Base-by-base conservation (phyloP, 1,140 invertebrate genomes). In the Lanistes nyassanus region DNA sequence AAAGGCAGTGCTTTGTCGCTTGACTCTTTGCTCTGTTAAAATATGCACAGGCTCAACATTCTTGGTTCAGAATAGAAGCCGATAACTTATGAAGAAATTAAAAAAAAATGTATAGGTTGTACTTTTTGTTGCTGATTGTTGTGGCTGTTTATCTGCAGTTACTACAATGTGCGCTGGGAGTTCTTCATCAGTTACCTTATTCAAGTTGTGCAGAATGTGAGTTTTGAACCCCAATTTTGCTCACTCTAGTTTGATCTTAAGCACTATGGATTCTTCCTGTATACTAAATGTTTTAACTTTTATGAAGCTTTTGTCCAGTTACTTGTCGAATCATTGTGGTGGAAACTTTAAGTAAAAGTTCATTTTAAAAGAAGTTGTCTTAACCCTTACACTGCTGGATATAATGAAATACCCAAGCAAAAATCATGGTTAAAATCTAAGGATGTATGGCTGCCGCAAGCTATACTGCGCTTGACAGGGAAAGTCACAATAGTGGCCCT, bases 121-220 rank as follows among this genome's bases (percentile, higher is more conserved):
- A 23, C 51, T 13, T 13, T 1, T 26, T 60, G 31, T 78, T 55
- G n/a, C 21, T 21, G 29, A 42, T 51, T 31, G 9, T 75, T 36
- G 66, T 36, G 66, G 58, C 55, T 60, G 62, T 23, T 51, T 77
- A 60, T 19, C 81, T 84, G 34, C 80, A 88, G 87, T 51, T 96
- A 94, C 81, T 94, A 93, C 82, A 87, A 90, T 72, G 92, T 92
- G 16, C 88, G 95, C 74, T 96, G 95, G 95, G 51, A 85, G 3
- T 76, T 93, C 42, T 96, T 95, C 84, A 81, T 94, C 0, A 76
- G 83, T 42, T 80, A 70, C 82, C 84, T 94, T 55, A 86, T 89
- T 0, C 73, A 89, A n/a, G 90, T 90, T 11, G 73, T 95, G 0
- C 51, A 81, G 0, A 88, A 90, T 21, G 87, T 90, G 58, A 90